Conservation (phyloP, 2,113 vertebrate genomes). For the Drymodes brunneopygia region DNA sequence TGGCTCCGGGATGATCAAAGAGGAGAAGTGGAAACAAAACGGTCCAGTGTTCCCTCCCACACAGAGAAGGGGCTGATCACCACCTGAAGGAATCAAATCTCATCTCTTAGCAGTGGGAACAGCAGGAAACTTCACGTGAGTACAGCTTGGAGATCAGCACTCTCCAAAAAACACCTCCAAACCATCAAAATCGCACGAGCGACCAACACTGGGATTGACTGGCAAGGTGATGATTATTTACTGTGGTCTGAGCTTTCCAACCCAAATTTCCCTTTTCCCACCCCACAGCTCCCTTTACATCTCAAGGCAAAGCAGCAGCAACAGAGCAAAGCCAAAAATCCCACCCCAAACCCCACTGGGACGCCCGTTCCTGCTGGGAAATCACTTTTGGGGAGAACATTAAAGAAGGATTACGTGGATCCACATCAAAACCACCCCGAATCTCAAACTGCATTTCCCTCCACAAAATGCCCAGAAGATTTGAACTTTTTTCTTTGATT, state of each 20-base stretch:
- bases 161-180: not conserved
- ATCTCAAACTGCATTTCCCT: not conserved
- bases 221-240: not conserved
- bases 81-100: not conserved
- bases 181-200: not conserved
- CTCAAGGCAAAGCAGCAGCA: not conserved
- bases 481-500: not conserved
- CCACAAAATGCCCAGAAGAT: not conserved
- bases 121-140: not conserved
- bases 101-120: not conserved
- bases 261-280: not conserved
- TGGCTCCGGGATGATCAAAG: not conserved
- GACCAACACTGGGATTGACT: not conserved
- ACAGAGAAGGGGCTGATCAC: not conserved
- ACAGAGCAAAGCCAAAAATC: not conserved
- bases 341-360: not conserved
- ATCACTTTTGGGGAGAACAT: not conserved
- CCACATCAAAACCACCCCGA: not conserved
- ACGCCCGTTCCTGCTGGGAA: not conserved
- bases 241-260: not conserved
- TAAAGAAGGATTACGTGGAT: fast-evolving
- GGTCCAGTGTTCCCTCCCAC: slow-evolving; percentile 1
- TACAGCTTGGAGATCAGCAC: not conserved
- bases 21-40: not conserved
- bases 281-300: not conserved